A percentile compares a stretch with the other conserved stretches of the same genome.
phyloP scores from a whole-genome alignment of 2,113 vertebrate genomes.

The Tretioscincus oriximinensis region DNA sequence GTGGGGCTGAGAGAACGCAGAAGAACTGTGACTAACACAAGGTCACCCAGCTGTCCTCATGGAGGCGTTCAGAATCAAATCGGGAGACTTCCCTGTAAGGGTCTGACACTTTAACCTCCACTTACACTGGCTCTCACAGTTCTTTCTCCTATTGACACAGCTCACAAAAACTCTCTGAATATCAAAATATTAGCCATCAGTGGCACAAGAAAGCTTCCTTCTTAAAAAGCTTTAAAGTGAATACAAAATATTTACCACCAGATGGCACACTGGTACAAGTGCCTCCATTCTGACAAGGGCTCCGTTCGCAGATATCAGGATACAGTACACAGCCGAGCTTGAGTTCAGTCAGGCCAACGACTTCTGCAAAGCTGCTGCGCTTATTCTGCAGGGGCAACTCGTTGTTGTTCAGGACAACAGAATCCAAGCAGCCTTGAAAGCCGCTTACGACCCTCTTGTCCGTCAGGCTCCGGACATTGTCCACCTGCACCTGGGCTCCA shows the following conservation, averaged over 20 bases:
- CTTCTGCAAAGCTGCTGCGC: slow-evolving; percentile 89
- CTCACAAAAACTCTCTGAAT: background rate
- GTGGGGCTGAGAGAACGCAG: no score
- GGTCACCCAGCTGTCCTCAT: no score
- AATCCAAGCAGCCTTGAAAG: slow-evolving; percentile 97
- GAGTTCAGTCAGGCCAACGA: slow-evolving; percentile 90
- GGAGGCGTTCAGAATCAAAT: no score
- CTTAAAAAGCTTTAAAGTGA: background rate
- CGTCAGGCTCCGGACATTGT: slow-evolving; percentile 78
- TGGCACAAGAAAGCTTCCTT: rapidly evolving
- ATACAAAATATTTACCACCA: slow-evolving; percentile 80
- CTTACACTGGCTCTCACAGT: no score
- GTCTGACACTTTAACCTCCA: no score
- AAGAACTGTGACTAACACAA: no score
- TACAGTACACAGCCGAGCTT: slow-evolving; percentile 93
- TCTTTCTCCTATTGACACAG: background rate
- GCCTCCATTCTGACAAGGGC: slow-evolving; percentile 89
- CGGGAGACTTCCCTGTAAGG: no score
- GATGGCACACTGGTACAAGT: slow-evolving; percentile 85
- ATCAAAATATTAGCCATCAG: slow-evolving; percentile 24
- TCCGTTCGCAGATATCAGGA: slow-evolving; percentile 85
- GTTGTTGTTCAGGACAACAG: slow-evolving; percentile 85
- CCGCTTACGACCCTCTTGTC: slow-evolving; percentile 86
- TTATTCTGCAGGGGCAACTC: slow-evolving; percentile 95
- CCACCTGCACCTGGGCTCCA: slow-evolving; percentile 89